Evolutionary conservation across 2,797 vertebrate species (phyloP).

Genomic region (Crypturellus tataupa): DNA sequence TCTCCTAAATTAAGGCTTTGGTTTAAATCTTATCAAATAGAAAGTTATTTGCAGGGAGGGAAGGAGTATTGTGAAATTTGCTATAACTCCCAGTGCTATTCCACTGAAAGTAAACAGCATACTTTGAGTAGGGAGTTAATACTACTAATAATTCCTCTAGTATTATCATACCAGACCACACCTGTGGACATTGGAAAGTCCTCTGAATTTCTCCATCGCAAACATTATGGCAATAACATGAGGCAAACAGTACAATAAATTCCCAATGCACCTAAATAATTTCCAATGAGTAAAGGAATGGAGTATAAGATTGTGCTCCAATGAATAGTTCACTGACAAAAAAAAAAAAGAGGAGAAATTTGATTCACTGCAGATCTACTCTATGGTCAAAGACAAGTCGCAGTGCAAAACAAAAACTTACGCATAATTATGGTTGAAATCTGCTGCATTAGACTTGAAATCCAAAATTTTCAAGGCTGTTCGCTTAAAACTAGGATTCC

Average conservation of each 20-base stretch:
- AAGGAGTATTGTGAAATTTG: background rate
- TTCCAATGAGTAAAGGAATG: background rate
- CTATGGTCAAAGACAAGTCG: background rate
- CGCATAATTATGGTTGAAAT: background rate
- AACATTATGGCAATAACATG: background rate
- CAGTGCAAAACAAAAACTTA: background rate
- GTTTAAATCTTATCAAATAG: background rate
- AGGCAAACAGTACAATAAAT: background rate
- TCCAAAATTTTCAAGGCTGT: background rate
- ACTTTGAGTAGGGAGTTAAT: background rate
- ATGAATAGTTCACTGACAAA: background rate
- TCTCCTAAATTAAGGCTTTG: constrained; percentile 4
- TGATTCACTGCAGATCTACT: background rate
- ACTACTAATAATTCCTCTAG: background rate
- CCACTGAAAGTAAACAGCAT: background rate
- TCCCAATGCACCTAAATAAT: background rate
- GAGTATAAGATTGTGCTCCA: background rate
- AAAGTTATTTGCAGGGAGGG: background rate
- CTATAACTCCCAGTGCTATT: background rate
- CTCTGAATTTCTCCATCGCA: background rate
- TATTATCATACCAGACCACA: background rate
- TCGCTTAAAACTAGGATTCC: background rate
- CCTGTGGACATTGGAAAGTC: background rate
- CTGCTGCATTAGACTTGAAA: background rate
- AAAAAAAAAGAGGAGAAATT: background rate